Evolutionary conservation across 2,888 invertebrate species (phyloP).

Genomic region (Ophioninae sp.): DNA sequence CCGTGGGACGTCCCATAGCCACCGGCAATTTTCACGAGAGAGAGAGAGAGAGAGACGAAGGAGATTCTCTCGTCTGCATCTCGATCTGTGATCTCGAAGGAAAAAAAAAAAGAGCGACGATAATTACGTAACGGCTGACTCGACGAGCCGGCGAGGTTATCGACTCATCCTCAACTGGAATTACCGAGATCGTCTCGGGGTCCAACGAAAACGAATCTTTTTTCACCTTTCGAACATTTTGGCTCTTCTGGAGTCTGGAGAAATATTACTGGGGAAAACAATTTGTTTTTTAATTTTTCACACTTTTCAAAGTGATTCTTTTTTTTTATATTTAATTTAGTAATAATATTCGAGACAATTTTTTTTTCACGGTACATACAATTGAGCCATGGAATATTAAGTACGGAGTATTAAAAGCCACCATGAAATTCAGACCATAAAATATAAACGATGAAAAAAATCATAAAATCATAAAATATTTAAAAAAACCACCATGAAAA

Average conservation of each 20-base stretch:
- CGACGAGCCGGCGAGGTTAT: constrained; percentile 65
- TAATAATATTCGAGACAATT: too few relatives aligned
- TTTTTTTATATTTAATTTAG: neutral
- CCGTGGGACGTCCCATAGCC: constrained; percentile 68
- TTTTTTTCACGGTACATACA: too few relatives aligned
- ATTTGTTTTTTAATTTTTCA: neutral
- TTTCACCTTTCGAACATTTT: neutral
- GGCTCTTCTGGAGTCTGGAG: neutral
- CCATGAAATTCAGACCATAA: too few relatives aligned
- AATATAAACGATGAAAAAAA: too few relatives aligned
- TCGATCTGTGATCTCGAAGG: constrained; percentile 66
- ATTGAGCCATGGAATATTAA: too few relatives aligned
- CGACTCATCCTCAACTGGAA: constrained; percentile 63
- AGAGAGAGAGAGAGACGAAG: constrained; percentile 18
- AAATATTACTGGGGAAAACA: neutral
- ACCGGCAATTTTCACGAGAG: constrained; percentile 62
- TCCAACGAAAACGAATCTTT: neutral
- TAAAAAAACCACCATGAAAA: too few relatives aligned
- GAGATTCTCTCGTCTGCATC: constrained; percentile 65
- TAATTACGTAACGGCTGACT: constrained; percentile 64
- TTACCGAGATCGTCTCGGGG: neutral
- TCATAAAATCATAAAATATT: too few relatives aligned
- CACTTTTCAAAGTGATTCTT: neutral
- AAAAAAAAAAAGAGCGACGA: constrained; percentile 33
- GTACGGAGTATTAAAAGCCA: too few relatives aligned